Evolutionary conservation across 2,888 invertebrate species (phyloP), one percentile per base, ranked within the genome.

Genomic region (Chrysolina haemoptera): DNA sequence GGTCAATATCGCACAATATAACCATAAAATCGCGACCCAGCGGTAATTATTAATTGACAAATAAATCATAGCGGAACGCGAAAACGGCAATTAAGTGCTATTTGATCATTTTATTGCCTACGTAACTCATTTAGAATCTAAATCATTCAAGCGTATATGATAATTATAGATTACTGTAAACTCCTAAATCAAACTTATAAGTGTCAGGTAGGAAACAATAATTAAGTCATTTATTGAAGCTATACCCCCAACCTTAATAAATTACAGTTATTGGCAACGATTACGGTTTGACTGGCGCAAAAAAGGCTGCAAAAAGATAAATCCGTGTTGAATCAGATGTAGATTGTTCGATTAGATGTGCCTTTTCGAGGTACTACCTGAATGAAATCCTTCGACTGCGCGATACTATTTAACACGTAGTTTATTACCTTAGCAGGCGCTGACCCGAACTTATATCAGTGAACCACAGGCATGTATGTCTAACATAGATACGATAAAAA

Each of bases 111-210:
- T 59, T 59, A 59, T 59, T 59, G 22, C 59, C 59, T 27, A 59
- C 59, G 16, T 59, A 59, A 59, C 59, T 35, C 59, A 59, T 59
- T 59, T 59, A 35, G 59, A 59, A 59, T 59, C 59, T 59, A 59
- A 59, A 59, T 35, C 59, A 59, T 59, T 59, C 59, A 27, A n/a
- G 27, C 59, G 59, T 59, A 59, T 50, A 68, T 63, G 18, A 63
- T 72, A 72, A 72, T 72, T 72, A 72, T 64, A 72, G 68, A 72
- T 50, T n/a, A 59, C 59, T 16, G 55, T 43, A 40, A 67, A 72
- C 72, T 68, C 40, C 68, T 72, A 72, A 72, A 72, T 72, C 72
- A 72, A 63, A 68, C 41, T 68, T 59, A 43, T 62, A 68, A 72
- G 68, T 67, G 72, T 68, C 68, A 63, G 68, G 63, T 53, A 67